These are phyloP conservation scores for Eristalinus sepulchralis DNA, from an alignment of 2,888 invertebrate genomes.

Conservation along the genomic window DNA sequence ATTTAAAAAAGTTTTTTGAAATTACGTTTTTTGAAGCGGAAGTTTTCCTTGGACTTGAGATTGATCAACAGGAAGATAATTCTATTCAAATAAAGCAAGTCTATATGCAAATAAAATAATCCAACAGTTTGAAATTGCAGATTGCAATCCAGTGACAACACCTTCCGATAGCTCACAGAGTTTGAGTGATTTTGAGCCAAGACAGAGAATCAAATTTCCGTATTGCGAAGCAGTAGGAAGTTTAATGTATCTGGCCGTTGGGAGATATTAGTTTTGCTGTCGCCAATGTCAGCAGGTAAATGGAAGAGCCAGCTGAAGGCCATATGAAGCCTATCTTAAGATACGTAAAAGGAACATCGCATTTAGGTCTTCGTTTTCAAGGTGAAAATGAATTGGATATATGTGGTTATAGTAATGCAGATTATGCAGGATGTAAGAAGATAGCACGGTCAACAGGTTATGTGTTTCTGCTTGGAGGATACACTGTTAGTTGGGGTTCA, in stretches of 20 bases:
- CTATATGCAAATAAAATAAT: not conserved
- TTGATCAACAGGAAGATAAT: no score
- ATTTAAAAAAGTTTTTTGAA: no score
- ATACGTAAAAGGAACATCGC: slow-evolving; percentile 46
- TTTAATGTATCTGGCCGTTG: no score
- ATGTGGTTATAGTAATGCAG: slow-evolving; percentile 32
- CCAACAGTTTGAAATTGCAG: not conserved
- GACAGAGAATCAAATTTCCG: no score
- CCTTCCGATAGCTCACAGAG: no score
- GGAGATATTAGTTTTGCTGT: no score
- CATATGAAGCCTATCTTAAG: slow-evolving; percentile 41
- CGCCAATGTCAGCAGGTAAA: slow-evolving; percentile 20
- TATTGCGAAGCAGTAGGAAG: slow-evolving; percentile 13
- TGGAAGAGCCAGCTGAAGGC: slow-evolving; percentile 30
- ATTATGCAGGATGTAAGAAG: slow-evolving; percentile 28
- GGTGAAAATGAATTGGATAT: not conserved
- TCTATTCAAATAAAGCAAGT: not conserved
- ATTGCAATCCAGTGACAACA: not conserved
- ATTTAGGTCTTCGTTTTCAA: slow-evolving; percentile 35
- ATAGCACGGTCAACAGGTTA: slow-evolving; percentile 22
- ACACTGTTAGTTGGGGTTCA: slow-evolving; percentile 38
- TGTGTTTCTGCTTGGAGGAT: not conserved
- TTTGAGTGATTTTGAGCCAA: no score
- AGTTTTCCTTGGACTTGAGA: no score
- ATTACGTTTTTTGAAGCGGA: no score